These are phyloP conservation scores for Prosopocoilus inquinatus DNA, from an alignment of 2,888 invertebrate genomes.

Conservation along the genomic window DNA sequence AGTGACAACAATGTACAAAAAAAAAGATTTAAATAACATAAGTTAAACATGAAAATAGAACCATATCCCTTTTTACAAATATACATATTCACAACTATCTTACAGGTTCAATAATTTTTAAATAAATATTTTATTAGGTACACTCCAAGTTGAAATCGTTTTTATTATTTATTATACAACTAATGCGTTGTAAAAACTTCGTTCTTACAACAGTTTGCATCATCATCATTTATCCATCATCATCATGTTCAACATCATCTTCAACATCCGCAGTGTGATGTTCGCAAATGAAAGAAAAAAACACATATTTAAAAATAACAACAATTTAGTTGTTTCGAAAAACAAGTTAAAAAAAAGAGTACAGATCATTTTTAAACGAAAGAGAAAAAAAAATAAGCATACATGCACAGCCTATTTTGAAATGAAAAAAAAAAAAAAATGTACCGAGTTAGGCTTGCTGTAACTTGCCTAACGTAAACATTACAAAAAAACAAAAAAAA, in stretches of 20 bases:
- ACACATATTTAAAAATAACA: neutral
- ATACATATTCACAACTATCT: slow-evolving; percentile 32
- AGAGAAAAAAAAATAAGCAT: slow-evolving; percentile 13
- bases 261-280: no score
- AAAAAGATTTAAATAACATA: slow-evolving; percentile 24
- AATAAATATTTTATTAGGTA: slow-evolving; percentile 18
- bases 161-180: no score
- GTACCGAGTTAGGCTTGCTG: slow-evolving; percentile 8
- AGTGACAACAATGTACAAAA: slow-evolving; percentile 21
- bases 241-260: no score
- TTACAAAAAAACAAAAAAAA: no score
- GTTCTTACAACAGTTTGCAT: slow-evolving; percentile 10
- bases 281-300: neutral
- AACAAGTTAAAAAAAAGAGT: neutral
- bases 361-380: neutral
- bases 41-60: slow-evolving; percentile 24
- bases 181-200: slow-evolving; percentile 3
- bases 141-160: neutral
- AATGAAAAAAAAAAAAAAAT: no score
- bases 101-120: slow-evolving; percentile 24
- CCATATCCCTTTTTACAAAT: slow-evolving; percentile 25
- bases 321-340: neutral
- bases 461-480: slow-evolving; percentile 1
- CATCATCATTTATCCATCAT: no score
- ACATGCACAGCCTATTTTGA: slow-evolving; percentile 17